phyloP scores from a whole-genome alignment of 2,888 invertebrate genomes.

The Neoaliturus tenellus region DNA sequence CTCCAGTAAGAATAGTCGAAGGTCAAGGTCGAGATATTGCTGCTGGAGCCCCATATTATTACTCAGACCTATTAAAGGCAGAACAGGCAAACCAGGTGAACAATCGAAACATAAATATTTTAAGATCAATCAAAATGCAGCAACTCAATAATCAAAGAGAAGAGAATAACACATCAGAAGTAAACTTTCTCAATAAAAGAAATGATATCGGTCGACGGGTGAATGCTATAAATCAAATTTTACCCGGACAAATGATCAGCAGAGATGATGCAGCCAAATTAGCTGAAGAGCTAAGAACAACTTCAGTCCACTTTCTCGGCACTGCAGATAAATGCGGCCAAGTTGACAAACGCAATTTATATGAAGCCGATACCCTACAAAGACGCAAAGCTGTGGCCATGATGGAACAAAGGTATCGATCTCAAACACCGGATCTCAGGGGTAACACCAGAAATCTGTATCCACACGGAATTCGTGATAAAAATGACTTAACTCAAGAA shows the following conservation, averaged over 20 bases:
- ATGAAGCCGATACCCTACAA: slow-evolving; percentile 80
- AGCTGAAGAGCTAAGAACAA: slow-evolving; percentile 71
- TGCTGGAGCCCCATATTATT: slow-evolving; percentile 87
- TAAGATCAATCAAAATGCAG: slow-evolving; percentile 60
- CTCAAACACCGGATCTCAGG: slow-evolving; percentile 70
- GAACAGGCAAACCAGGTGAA: slow-evolving; percentile 49
- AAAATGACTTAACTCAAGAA: slow-evolving; percentile 64
- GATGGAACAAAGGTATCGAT: slow-evolving; percentile 67
- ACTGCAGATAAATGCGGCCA: slow-evolving; percentile 70
- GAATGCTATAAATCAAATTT: slow-evolving; percentile 80
- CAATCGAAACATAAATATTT: slow-evolving; percentile 29
- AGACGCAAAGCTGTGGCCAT: slow-evolving; percentile 66
- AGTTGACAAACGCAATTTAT: slow-evolving; percentile 83
- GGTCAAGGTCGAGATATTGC: slow-evolving; percentile 70
- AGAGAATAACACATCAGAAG: slow-evolving; percentile 69
- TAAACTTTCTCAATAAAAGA: slow-evolving; percentile 68
- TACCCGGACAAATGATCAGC: slow-evolving; percentile 31
- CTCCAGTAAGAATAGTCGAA: slow-evolving; percentile 30
- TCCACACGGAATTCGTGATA: slow-evolving; percentile 71
- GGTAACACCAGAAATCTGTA: slow-evolving; percentile 70
- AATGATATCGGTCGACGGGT: slow-evolving; percentile 83
- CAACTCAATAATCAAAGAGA: slow-evolving; percentile 84
- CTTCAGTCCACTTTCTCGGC: slow-evolving; percentile 69
- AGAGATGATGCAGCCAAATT: slow-evolving; percentile 70
- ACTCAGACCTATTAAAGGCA: slow-evolving; percentile 81